Percentiles rank a stretch among this genome's conserved stretches.
Conservation (phyloP, 1,140 invertebrate species). For the Scaptomyza hsui region DNA sequence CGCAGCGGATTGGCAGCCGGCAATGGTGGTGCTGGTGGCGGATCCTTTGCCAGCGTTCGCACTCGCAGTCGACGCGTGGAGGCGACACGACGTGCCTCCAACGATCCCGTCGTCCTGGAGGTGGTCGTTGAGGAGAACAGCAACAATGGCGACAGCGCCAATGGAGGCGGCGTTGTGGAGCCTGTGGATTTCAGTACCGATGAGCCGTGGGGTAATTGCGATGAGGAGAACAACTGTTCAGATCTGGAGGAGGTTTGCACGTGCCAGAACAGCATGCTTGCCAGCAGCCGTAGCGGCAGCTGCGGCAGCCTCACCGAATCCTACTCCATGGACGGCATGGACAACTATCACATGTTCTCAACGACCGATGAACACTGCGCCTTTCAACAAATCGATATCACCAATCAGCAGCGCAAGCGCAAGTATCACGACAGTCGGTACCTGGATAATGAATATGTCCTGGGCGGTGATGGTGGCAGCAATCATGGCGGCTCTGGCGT, state of each 20-base stretch:
- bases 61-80: slow-evolving; percentile 25
- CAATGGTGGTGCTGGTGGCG: not conserved
- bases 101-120: slow-evolving; percentile 59
- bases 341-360: slow-evolving; percentile 44
- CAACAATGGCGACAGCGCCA: slow-evolving; percentile 10
- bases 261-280: slow-evolving; percentile 66
- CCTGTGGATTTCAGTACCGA: slow-evolving; percentile 67
- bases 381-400: slow-evolving; percentile 20
- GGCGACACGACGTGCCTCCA: slow-evolving; percentile 41
- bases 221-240: slow-evolving; percentile 80
- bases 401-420: slow-evolving; percentile 74
- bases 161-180: slow-evolving; percentile 33
- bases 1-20: slow-evolving; percentile 37
- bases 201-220: slow-evolving; percentile 82
- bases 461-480: slow-evolving; percentile 21
- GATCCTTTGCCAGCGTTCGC: not conserved
- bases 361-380: slow-evolving; percentile 17
- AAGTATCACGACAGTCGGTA: slow-evolving; percentile 80
- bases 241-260: slow-evolving; percentile 83
- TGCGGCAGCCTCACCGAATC: slow-evolving; percentile 70
- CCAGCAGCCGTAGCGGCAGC: slow-evolving; percentile 68
- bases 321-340: slow-evolving; percentile 56
- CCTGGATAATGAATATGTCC: slow-evolving; percentile 60
- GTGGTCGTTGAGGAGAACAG: slow-evolving; percentile 64
- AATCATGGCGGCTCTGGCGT: slow-evolving; percentile 31